A percentile compares a stretch with the other conserved stretches of the same genome.
Evolutionary conservation across 2,888 invertebrate species (phyloP).

Genomic region (Chrysolina americana): DNA sequence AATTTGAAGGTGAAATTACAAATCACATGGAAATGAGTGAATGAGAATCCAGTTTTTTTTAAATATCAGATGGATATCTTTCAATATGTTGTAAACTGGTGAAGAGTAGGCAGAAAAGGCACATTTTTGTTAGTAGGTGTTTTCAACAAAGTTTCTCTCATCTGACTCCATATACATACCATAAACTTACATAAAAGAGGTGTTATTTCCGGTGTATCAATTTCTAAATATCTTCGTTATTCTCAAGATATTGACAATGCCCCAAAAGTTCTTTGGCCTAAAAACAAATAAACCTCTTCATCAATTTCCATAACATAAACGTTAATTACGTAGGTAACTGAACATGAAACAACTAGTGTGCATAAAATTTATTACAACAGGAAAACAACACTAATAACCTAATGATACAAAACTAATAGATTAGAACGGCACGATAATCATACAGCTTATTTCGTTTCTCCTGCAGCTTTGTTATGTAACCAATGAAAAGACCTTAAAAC

Average conservation of each 20-base stretch:
- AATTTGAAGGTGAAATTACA: no score
- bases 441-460: constrained; percentile 55
- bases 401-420: constrained; percentile 57
- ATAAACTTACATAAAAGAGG: no score
- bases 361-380: constrained; percentile 50
- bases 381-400: constrained; percentile 50
- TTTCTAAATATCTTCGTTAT: not conserved
- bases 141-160: no score
- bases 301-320: constrained; percentile 30
- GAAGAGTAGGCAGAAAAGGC: no score
- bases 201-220: not conserved
- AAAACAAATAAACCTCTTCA: not conserved
- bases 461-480: constrained; percentile 62
- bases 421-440: constrained; percentile 58
- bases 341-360: constrained; percentile 41
- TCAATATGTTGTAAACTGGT: no score
- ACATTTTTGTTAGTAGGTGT: no score
- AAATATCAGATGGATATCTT: no score
- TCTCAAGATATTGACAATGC: not conserved
- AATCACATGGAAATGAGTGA: no score
- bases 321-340: constrained; percentile 37
- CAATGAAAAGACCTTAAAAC: constrained; percentile 64
- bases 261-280: not conserved
- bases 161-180: no score
- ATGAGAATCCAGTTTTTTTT: no score